phyloP scores from a whole-genome alignment of 2,888 invertebrate species.

The Gasteruption jaculator region DNA sequence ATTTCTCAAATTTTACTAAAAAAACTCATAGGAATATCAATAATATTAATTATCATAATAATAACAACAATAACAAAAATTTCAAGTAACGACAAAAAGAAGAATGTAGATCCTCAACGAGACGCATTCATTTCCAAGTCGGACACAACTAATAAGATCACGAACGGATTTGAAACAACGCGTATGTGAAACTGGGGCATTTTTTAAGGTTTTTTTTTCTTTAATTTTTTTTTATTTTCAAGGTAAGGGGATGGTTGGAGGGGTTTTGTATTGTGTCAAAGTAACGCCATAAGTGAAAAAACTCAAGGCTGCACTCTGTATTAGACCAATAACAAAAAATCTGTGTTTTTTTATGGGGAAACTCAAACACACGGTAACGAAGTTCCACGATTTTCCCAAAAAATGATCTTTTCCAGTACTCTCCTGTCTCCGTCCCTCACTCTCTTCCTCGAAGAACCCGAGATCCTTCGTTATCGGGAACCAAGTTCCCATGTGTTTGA shows the following conservation, averaged over 20 bases:
- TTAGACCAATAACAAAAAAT: slow-evolving; percentile 42
- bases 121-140: slow-evolving; percentile 8
- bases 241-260: slow-evolving; percentile 30
- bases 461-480: slow-evolving; percentile 3
- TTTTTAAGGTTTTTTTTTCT: no score
- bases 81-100: no score
- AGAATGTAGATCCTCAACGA: no score
- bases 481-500: slow-evolving; percentile 28
- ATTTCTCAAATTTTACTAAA: no score
- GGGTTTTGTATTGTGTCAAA: slow-evolving; percentile 49
- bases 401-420: slow-evolving; percentile 12
- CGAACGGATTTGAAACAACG: slow-evolving; percentile 49
- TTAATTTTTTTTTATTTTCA: no score
- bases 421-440: neutral
- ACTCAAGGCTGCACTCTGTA: slow-evolving; percentile 49
- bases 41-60: no score
- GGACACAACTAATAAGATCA: slow-evolving; percentile 32
- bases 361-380: slow-evolving; percentile 29
- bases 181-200: slow-evolving; percentile 46
- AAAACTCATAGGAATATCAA: no score
- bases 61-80: no score
- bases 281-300: slow-evolving; percentile 50
- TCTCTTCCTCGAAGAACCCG: neutral
- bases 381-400: neutral
- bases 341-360: no score